Evolutionary conservation across 2,797 vertebrate genomes (phyloP).

Genomic region (Channallabes apus): DNA sequence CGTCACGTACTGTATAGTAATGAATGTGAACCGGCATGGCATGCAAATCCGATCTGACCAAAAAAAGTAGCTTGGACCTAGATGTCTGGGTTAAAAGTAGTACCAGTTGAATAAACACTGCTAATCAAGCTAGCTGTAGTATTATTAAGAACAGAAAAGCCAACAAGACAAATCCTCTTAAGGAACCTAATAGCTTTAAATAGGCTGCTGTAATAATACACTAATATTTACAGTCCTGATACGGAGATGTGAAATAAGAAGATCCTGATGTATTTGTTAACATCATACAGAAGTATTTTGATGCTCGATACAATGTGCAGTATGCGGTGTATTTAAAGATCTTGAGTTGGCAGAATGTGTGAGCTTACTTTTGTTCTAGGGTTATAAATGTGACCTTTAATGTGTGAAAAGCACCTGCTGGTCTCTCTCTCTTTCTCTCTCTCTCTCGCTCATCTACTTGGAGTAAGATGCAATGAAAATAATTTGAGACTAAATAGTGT

Average conservation of each 20-base stretch:
- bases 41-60: no score
- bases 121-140: not conserved
- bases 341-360: not conserved
- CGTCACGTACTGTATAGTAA: no score
- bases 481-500: not conserved
- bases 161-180: not conserved
- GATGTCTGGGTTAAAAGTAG: not conserved
- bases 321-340: constrained; percentile 9
- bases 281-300: not conserved
- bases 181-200: not conserved
- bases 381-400: constrained; percentile 49
- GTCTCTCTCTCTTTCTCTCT: not conserved
- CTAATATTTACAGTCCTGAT: not conserved
- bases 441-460: not conserved
- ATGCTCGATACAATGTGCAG: not conserved
- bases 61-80: not conserved
- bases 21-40: no score
- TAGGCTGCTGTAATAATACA: no score
- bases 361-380: constrained; percentile 15
- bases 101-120: not conserved
- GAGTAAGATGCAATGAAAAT: not conserved
- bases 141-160: not conserved
- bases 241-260: not conserved
- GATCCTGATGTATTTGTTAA: not conserved
- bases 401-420: constrained; percentile 46